Evolutionary conservation across 2,797 vertebrate species (phyloP).

Genomic region (Gobio occitaniae): DNA sequence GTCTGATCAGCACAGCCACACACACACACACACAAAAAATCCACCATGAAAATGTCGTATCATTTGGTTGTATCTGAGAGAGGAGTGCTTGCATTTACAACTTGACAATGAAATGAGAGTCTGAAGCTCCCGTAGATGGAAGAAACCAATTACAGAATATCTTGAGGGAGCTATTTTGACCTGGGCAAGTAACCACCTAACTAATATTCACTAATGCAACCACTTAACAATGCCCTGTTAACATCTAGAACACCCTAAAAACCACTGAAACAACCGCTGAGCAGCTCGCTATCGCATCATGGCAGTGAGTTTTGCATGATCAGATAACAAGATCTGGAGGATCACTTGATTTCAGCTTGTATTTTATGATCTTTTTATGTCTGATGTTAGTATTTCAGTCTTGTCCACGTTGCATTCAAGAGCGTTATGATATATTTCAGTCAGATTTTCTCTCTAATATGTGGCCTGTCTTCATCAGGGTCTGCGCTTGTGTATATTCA

Average conservation of each 20-base stretch:
- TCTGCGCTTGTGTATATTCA: background rate
- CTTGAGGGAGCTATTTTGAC: background rate
- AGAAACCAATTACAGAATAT: background rate
- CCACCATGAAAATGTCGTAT: too few relatives aligned
- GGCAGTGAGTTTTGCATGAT: background rate
- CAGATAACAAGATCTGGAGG: background rate
- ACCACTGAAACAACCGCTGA: background rate
- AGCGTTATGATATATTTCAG: background rate
- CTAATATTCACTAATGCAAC: background rate
- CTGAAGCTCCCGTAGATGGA: background rate
- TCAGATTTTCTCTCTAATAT: slow-evolving; percentile 16
- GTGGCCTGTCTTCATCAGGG: background rate
- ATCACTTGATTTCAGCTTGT: background rate
- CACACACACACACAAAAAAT: background rate
- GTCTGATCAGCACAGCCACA: slow-evolving; percentile 7
- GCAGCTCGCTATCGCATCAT: background rate
- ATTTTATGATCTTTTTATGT: background rate
- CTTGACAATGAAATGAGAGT: background rate
- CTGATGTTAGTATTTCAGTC: background rate
- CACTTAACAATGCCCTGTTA: background rate
- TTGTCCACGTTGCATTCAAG: background rate
- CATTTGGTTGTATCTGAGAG: background rate
- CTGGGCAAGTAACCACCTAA: background rate
- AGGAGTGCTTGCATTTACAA: background rate
- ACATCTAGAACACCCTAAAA: background rate